Percentiles rank a stretch among this genome's conserved stretches.
phyloP scores from a whole-genome alignment of 2,888 invertebrate species.

The Galerucella calmariensis region DNA sequence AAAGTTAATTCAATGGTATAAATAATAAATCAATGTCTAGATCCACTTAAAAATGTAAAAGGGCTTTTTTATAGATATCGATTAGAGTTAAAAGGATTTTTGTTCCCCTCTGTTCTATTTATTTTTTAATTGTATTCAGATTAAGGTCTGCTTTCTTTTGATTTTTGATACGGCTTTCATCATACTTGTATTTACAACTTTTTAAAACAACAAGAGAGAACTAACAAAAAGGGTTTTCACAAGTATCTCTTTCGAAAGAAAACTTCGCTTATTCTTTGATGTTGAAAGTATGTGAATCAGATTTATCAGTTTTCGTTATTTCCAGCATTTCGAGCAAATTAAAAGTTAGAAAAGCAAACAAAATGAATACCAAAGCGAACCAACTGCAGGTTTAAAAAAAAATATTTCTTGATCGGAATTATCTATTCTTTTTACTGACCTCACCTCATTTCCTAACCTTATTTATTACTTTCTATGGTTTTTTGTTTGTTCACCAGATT shows the following conservation, averaged over 20 bases:
- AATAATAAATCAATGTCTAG: constrained; percentile 61
- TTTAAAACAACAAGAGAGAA: constrained; percentile 33
- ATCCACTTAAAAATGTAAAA: constrained; percentile 59
- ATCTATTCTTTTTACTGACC: no score
- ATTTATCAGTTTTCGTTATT: constrained; percentile 28
- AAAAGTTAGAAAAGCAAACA: constrained; percentile 37
- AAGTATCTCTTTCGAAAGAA: constrained; percentile 28
- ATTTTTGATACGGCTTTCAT: constrained; percentile 41
- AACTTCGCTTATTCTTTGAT: constrained; percentile 35
- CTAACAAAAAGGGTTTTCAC: constrained; percentile 31
- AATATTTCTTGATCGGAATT: not conserved
- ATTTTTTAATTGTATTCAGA: constrained; percentile 57
- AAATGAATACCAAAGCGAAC: constrained; percentile 33
- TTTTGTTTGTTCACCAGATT: no score
- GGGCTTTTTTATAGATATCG: constrained; percentile 55
- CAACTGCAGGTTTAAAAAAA: constrained; percentile 28
- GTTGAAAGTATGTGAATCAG: constrained; percentile 30
- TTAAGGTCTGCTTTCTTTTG: constrained; percentile 43
- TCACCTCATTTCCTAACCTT: no score
- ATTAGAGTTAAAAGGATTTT: constrained; percentile 59
- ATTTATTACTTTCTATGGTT: no score
- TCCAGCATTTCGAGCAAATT: constrained; percentile 34
- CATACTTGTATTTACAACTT: constrained; percentile 35
- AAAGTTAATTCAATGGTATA: constrained; percentile 47
- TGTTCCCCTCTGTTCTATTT: constrained; percentile 55